Conservation (phyloP, 2,888 invertebrate genomes). For the Andrena flavipes region DNA sequence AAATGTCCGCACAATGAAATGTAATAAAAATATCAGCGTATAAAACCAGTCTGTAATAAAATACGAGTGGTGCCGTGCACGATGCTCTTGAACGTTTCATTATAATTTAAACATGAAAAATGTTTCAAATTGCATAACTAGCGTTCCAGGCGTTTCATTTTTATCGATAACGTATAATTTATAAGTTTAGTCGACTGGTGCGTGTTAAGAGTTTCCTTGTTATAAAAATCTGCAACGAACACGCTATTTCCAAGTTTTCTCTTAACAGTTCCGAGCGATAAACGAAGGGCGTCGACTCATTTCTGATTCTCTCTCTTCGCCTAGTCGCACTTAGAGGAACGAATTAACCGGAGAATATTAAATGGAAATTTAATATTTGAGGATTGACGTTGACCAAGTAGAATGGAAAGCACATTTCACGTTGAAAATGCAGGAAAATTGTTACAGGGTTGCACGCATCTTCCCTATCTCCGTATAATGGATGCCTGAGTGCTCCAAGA, state of each 20-base stretch:
- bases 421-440: slow-evolving; percentile 39
- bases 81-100: neutral
- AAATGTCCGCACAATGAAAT: neutral
- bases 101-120: slow-evolving; percentile 14
- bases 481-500: slow-evolving; percentile 47
- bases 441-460: slow-evolving; percentile 36
- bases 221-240: neutral
- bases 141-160: neutral
- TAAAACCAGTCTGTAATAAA: slow-evolving; percentile 10
- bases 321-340: neutral
- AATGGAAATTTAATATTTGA: slow-evolving; percentile 33
- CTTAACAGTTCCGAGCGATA: neutral
- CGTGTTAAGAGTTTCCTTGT: slow-evolving; percentile 5
- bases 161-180: neutral
- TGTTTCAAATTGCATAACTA: neutral
- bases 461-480: slow-evolving; percentile 13
- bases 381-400: neutral
- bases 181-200: neutral
- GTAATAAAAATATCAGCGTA: slow-evolving; percentile 17
- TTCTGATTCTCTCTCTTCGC: too few species aligned
- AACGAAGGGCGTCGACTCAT: neutral
- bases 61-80: neutral
- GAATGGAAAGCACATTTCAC: neutral
- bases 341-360: slow-evolving; percentile 7
- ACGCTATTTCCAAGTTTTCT: neutral